phyloP scores from a whole-genome alignment of 2,888 invertebrate genomes.

The Polietes domitor region DNA sequence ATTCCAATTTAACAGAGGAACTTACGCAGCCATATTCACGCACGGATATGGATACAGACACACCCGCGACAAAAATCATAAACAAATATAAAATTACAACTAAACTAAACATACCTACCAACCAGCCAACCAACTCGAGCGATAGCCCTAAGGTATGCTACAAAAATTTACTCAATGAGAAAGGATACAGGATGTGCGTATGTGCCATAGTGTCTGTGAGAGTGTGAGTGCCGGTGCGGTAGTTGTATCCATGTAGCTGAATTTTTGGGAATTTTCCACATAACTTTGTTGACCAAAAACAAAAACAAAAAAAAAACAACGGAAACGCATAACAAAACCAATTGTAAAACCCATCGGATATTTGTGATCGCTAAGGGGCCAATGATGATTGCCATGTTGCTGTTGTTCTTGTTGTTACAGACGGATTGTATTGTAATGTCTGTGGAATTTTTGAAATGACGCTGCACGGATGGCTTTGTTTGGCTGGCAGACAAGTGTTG shows the following conservation, averaged over 20 bases:
- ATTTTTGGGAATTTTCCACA: slow-evolving; percentile 36
- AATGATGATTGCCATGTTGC: slow-evolving; percentile 48
- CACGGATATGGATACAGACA: background rate
- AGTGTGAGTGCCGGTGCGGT: background rate
- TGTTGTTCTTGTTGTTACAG: background rate
- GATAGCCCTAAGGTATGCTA: slow-evolving; percentile 7
- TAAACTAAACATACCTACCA: slow-evolving; percentile 10
- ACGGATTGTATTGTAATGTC: background rate
- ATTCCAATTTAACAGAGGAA: background rate
- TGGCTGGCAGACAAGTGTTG: background rate
- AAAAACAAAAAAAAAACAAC: no score
- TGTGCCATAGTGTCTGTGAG: background rate
- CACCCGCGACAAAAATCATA: background rate
- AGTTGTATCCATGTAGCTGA: background rate
- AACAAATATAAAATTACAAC: slow-evolving; percentile 23
- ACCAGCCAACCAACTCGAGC: background rate
- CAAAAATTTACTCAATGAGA: slow-evolving; percentile 4
- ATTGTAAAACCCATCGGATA: slow-evolving; percentile 53
- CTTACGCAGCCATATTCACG: background rate
- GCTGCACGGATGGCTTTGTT: background rate
- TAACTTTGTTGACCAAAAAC: slow-evolving; percentile 59
- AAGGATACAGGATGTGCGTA: background rate
- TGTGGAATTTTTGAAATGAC: no score
- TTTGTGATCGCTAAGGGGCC: slow-evolving; percentile 52
- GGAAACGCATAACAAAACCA: slow-evolving; percentile 55